Conservation (phyloP, 2,797 vertebrate genomes). For the Columba guinea region DNA sequence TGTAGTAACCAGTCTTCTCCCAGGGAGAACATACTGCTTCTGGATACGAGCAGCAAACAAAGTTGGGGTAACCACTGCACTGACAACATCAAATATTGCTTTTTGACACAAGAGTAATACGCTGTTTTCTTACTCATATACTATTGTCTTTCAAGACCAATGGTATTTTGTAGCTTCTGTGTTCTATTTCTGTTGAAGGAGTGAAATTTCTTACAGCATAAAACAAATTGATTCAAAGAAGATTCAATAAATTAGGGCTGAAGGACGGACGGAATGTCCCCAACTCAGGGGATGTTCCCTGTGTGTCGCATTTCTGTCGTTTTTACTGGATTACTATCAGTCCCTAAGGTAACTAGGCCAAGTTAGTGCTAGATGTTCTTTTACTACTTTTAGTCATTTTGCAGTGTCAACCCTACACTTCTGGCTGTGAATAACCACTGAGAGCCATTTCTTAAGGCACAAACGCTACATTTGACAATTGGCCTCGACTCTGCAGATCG, state of each 20-base stretch:
- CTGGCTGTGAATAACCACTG: not conserved
- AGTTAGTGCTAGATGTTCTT: not conserved
- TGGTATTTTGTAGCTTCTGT: not conserved
- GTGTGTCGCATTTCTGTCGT: not conserved
- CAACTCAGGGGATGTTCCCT: not conserved
- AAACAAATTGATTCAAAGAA: not conserved
- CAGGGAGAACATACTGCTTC: slow-evolving; percentile 75
- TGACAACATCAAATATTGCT: accelerated
- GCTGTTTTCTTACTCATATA: too few relatives aligned
- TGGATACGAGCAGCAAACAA: slow-evolving; percentile 77
- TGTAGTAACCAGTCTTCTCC: slow-evolving; percentile 70
- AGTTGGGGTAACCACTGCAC: slow-evolving; percentile 67
- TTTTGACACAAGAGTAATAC: too few relatives aligned
- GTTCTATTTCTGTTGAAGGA: not conserved
- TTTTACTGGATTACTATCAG: not conserved
- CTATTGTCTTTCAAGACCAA: not conserved
- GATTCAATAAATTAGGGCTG: not conserved
- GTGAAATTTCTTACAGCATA: not conserved
- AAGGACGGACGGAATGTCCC: not conserved
- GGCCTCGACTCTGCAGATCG: not conserved
- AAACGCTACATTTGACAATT: too few relatives aligned
- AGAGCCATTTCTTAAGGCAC: too few relatives aligned
- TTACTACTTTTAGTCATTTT: not conserved
- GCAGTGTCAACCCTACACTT: accelerated
- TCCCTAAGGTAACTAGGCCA: not conserved